These are phyloP conservation scores for Andrena hattorfiana DNA, from an alignment of 2,888 invertebrate species.

Conservation along the genomic window DNA sequence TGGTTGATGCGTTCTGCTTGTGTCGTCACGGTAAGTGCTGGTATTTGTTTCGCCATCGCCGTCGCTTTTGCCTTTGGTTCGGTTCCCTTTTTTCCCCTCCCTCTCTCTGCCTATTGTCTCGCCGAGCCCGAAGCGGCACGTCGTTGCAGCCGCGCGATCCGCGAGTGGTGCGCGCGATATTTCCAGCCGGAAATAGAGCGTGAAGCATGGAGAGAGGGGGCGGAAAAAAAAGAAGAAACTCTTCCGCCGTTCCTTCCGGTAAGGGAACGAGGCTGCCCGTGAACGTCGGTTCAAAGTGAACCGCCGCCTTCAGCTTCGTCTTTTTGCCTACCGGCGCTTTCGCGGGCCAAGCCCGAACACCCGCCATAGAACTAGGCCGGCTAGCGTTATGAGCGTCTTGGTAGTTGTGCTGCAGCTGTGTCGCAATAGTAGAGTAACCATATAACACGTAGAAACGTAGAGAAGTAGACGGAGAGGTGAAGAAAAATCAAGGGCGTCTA, in stretches of 20 bases:
- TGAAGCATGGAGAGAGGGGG: neutral
- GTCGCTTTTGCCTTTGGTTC: slow-evolving; percentile 37
- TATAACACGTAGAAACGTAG: slow-evolving; percentile 50
- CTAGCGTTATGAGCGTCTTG: slow-evolving; percentile 17
- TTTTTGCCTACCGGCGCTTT: slow-evolving; percentile 36
- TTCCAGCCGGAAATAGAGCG: slow-evolving; percentile 46
- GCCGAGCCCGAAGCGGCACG: neutral
- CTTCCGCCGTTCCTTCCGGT: slow-evolving; percentile 41
- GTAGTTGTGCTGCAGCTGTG: slow-evolving; percentile 31
- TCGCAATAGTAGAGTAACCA: slow-evolving; percentile 33
- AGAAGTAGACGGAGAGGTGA: slow-evolving; percentile 53
- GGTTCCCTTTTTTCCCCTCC: neutral
- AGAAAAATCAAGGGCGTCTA: slow-evolving; percentile 57
- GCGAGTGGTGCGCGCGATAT: slow-evolving; percentile 7
- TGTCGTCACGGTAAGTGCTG: slow-evolving; percentile 71
- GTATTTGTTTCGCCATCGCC: slow-evolving; percentile 54
- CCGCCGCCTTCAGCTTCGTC: slow-evolving; percentile 17
- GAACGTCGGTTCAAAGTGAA: slow-evolving; percentile 26
- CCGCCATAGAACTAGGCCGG: slow-evolving; percentile 37
- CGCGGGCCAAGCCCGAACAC: slow-evolving; percentile 5
- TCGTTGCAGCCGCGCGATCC: slow-evolving; percentile 11
- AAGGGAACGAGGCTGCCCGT: slow-evolving; percentile 8
- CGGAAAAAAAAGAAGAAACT: slow-evolving; percentile 8
- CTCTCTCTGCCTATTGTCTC: neutral
- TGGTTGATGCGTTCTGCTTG: slow-evolving; percentile 62